phyloP scores from a whole-genome alignment of 1,140 invertebrate species.

The Drosophila serrata region DNA sequence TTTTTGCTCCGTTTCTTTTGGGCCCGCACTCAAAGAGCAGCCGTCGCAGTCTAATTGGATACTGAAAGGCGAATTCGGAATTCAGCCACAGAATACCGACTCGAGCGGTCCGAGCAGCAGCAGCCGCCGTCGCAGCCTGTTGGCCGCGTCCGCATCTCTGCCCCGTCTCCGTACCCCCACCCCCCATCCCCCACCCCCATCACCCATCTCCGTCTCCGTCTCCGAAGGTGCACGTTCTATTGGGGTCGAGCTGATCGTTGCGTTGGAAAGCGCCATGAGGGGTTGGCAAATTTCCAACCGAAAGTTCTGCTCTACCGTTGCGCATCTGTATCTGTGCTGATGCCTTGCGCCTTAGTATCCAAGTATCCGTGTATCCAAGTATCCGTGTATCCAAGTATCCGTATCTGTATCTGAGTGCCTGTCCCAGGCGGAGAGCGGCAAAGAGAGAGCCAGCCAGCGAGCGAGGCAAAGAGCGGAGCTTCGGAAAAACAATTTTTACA shows the following conservation, averaged over 20 bases:
- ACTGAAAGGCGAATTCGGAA: conserved; percentile 80
- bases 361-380: background rate
- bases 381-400: background rate
- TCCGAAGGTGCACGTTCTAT: conserved; percentile 36
- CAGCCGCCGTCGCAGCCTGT: conserved; percentile 80
- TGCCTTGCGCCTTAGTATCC: background rate
- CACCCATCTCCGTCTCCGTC: background rate
- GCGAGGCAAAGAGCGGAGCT: conserved; percentile 65
- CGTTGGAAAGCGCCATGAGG: conserved; percentile 72
- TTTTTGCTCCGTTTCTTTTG: conserved; percentile 32
- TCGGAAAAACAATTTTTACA: conserved; percentile 55
- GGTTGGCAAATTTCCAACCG: conserved; percentile 76
- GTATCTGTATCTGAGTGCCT: conserved; percentile 24
- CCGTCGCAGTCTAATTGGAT: conserved; percentile 80
- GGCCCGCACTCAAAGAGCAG: conserved; percentile 63
- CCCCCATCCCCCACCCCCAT: too few relatives aligned
- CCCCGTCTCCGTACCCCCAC: background rate
- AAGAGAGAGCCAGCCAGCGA: conserved; percentile 21
- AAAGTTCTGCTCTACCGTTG: conserved; percentile 62
- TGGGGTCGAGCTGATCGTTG: conserved; percentile 74
- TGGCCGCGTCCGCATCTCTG: conserved; percentile 42
- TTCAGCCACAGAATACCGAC: conserved; percentile 62
- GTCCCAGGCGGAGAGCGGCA: conserved; percentile 7
- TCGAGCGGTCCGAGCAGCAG: conserved; percentile 77
- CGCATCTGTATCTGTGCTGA: conserved; percentile 21